Base-by-base conservation (phyloP, 2,113 vertebrate species). In the Tauraco erythrolophus region DNA sequence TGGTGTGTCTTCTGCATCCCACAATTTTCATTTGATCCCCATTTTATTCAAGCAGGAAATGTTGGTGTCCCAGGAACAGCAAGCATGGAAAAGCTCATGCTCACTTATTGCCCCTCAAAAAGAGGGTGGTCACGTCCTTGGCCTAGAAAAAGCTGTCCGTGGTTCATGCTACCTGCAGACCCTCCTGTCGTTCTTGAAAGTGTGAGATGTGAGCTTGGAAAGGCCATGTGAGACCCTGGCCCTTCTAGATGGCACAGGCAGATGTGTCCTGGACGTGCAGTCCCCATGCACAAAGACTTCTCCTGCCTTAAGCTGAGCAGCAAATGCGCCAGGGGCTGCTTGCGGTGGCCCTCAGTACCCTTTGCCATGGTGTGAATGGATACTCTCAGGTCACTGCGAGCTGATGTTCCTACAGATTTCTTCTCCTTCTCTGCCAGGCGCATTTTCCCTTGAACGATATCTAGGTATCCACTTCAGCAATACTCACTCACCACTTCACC, bases 341-440 rank as follows among this genome's bases (percentile, higher is more conserved):
- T 74, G 50, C 0, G 0, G 5, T 37, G 39, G 14, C 8, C 17
- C 11, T 61, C 68, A 0, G 0, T 23, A 10, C 39, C 24, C 22
- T 82, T 75, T 1, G 4, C 27, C 1, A 0, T 18, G 43, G 15
- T 45, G 21, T 60, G 54, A 76, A 48, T 2, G 4, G 41, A 24
- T 57, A 30, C 16, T 48, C 24, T 90, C 1, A 0, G 37, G 33
- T 68, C 21, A 39, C 51, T 33, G 25, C 1, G 1, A 89, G 46
- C 43, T 75, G 19, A 11, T 83, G 64, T 71, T 75, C 11, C 23
- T 75, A 16, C 2, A 35, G 28, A 30, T 70, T 70, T 81, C 27
- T 61, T 81, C 43, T 33, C 19, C 14, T 82, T 79, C 37, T 51
- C 24, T n/a, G 30, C 11, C 33, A 92, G 39, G 5, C 13, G 75